These are phyloP conservation scores for Scrobipalpa costella DNA, from an alignment of 2,888 invertebrate genomes.

Conservation along the genomic window DNA sequence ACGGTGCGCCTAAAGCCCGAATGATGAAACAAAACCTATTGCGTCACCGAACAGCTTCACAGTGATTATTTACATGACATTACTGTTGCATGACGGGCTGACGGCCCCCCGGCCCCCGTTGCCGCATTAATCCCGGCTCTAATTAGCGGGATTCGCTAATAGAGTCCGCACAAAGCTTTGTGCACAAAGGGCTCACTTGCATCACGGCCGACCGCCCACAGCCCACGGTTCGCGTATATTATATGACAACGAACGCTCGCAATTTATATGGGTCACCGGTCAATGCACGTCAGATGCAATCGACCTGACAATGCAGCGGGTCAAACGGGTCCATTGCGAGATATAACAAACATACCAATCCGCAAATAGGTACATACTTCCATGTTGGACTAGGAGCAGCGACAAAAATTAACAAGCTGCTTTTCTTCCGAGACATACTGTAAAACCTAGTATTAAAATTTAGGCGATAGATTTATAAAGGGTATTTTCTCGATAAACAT, in stretches of 20 bases:
- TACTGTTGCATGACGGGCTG: constrained; percentile 55
- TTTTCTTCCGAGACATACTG: too few relatives aligned
- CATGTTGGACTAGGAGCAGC: too few relatives aligned
- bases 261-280: constrained; percentile 67
- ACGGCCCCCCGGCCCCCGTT: constrained; percentile 24
- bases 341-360: constrained; percentile 34
- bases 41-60: constrained; percentile 73
- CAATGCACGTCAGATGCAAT: constrained; percentile 55
- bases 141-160: constrained; percentile 67
- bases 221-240: constrained; percentile 40
- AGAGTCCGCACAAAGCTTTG: constrained; percentile 64
- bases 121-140: constrained; percentile 31
- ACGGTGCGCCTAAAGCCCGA: constrained; percentile 70
- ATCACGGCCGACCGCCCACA: constrained; percentile 52
- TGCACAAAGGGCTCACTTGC: constrained; percentile 68
- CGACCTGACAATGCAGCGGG: constrained; percentile 48
- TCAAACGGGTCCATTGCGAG: constrained; percentile 43
- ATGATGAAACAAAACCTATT: constrained; percentile 78
- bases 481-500: too few relatives aligned
- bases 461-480: too few relatives aligned
- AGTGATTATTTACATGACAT: constrained; percentile 76
- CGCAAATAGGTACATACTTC: not conserved
- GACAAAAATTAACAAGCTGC: too few relatives aligned
- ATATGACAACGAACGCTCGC: constrained; percentile 49
- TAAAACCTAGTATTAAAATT: too few relatives aligned